Evolutionary conservation across 1,140 invertebrate genomes (phyloP), one percentile per base, ranked within the genome.

Genomic region (Trichomalopsis sarcophagae): DNA sequence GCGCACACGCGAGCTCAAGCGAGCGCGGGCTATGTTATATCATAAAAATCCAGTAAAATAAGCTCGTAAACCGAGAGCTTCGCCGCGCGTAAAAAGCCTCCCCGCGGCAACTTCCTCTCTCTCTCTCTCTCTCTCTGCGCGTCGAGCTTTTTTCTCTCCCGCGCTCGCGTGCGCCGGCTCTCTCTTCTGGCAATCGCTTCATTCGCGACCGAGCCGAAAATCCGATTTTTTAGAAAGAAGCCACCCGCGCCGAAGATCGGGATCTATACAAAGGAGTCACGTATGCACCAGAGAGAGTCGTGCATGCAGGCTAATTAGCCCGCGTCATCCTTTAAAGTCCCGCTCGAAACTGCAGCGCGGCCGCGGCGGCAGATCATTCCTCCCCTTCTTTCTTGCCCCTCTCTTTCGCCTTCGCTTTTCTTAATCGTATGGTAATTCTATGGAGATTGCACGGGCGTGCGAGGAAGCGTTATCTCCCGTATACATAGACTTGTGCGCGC

Each of bases 11-110:
- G 36, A n/a, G 33, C 78, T 10, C 23, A 17, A 2, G 77, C 82
- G 82, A 75, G 44, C 40, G 62, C 30, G 83, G 23, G 88, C 88
- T 90, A 90, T 88, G 92, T 92, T 92, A 92, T 93, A 92, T 93
- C 92, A 93, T 93, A 92, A 92, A 92, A 93, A 93, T 92, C 90
- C 91, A 91, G 92, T 93, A 92, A 93, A 92, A 92, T 93, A 92
- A 92, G 90, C 91, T 92, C 92, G 92, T 93, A 92, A 93, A 92
- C 86, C 87, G 89, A 85, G 87, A 76, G 85, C 55, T 77, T 74
- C 80, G 47, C 47, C 4, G 33, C 2, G 82, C 44, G 66, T 55
- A 68, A 78, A 79, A 73, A 79, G 36, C 81, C 73, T 68, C 23
- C 33, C 36, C 14, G 17, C 36, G 36, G 21, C 10, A n/a, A 30